Conservation (phyloP, 2,113 vertebrate species). For the Channa argus region DNA sequence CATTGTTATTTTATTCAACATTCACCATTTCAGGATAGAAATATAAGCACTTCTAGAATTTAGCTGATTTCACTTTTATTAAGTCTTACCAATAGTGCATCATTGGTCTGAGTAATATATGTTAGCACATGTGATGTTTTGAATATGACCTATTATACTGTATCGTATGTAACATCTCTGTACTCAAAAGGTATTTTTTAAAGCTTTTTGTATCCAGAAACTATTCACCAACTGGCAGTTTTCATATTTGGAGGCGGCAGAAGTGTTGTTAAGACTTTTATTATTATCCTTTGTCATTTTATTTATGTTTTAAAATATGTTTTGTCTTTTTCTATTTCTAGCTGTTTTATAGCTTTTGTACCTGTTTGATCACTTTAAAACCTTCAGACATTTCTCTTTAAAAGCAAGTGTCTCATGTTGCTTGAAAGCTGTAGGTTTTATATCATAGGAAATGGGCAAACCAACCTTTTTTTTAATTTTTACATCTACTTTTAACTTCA, state of each 20-base stretch:
- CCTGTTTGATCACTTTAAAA: slow-evolving; percentile 64
- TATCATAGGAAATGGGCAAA: slow-evolving; percentile 52
- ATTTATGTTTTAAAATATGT: slow-evolving; percentile 75
- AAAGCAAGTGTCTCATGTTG: slow-evolving; percentile 59
- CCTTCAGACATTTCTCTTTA: slow-evolving; percentile 69
- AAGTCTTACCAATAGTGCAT: slow-evolving; percentile 87
- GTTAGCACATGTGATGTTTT: slow-evolving; percentile 88
- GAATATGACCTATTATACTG: slow-evolving; percentile 81
- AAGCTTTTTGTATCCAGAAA: slow-evolving; percentile 71
- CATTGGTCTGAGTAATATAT: slow-evolving; percentile 91
- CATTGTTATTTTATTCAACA: slow-evolving; percentile 81
- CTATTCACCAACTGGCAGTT: slow-evolving; percentile 69
- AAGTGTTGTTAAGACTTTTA: slow-evolving; percentile 58
- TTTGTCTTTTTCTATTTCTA: slow-evolving; percentile 47
- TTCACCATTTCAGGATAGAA: slow-evolving; percentile 84
- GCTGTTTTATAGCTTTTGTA: slow-evolving; percentile 61
- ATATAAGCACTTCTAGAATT: slow-evolving; percentile 89
- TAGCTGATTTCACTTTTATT: slow-evolving; percentile 83
- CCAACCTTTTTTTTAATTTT: neutral
- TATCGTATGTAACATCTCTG: slow-evolving; percentile 92
- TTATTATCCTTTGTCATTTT: slow-evolving; percentile 66
- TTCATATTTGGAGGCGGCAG: slow-evolving; percentile 43
- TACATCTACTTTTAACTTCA: slow-evolving; percentile 27
- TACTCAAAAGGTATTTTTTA: slow-evolving; percentile 83
- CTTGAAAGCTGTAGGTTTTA: slow-evolving; percentile 54